Evolutionary conservation across 2,113 vertebrate genomes (phyloP).

Genomic region (Azemiops feae): DNA sequence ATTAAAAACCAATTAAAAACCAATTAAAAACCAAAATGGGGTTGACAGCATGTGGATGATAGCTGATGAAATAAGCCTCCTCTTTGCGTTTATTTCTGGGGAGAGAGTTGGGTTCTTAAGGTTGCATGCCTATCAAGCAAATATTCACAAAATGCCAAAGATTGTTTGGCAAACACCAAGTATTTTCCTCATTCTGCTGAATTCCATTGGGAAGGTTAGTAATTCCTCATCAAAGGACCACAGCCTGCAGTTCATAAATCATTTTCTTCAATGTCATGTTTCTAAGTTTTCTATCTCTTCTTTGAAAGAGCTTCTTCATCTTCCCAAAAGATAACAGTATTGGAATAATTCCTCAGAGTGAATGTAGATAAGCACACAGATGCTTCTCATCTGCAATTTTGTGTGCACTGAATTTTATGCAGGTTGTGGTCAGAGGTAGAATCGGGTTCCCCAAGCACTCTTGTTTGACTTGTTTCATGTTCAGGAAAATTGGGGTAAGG

Average conservation of each 20-base stretch:
- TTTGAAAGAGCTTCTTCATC: constrained; percentile 5
- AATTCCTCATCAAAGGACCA: neutral
- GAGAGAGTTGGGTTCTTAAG: neutral
- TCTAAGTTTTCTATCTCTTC: constrained; percentile 13
- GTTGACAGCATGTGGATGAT: neutral
- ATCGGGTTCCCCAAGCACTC: neutral
- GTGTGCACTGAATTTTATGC: neutral
- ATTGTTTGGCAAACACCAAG: neutral
- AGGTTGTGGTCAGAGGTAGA: neutral
- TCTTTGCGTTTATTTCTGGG: neutral
- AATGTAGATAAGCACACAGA: constrained; percentile 14
- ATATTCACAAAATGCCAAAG: neutral
- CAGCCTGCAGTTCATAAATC: constrained; percentile 14
- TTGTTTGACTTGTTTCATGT: neutral
- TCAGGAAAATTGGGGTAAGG: neutral
- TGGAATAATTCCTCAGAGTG: constrained; percentile 17
- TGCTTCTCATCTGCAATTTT: neutral
- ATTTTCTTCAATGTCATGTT: constrained; percentile 18
- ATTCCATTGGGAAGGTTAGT: constrained; percentile 10
- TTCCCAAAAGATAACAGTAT: constrained; percentile 9
- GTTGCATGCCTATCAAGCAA: neutral
- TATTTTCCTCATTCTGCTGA: neutral
- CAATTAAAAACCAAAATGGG: neutral
- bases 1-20: neutral
- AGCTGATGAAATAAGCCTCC: neutral